Conservation (phyloP, 2,113 vertebrate species). For the Rhynchomys soricoides region DNA sequence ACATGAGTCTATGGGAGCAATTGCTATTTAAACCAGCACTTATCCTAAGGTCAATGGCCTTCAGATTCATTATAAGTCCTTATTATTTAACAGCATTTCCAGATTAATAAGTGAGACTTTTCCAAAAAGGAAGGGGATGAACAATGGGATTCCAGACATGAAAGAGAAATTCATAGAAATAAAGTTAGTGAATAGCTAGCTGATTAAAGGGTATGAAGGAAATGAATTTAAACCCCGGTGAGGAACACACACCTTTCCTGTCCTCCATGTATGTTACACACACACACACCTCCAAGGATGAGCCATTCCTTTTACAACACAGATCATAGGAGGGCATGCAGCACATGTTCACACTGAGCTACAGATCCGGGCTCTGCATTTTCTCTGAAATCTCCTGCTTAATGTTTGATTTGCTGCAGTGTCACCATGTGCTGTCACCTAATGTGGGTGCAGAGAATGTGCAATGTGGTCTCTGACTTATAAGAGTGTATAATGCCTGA, state of each 20-base stretch:
- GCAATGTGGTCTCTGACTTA: rapidly evolving
- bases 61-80: not conserved
- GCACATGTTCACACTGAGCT: rapidly evolving
- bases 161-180: not conserved
- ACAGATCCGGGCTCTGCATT: not conserved
- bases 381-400: not conserved
- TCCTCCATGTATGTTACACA: no score
- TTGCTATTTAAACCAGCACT: not conserved
- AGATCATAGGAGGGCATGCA: not conserved
- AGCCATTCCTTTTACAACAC: not conserved
- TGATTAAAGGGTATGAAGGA: not conserved
- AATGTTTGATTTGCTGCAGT: not conserved
- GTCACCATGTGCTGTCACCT: rapidly evolving
- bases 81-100: not conserved
- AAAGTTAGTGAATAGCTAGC: not conserved
- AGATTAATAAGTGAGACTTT: not conserved
- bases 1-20: no score
- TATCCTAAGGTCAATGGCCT: not conserved
- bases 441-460: not conserved
- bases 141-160: not conserved
- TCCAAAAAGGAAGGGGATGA: not conserved
- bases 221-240: not conserved
- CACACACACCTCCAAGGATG: not conserved
- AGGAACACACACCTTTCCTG: no score
- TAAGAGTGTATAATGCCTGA: not conserved